phyloP scores from a whole-genome alignment of 2,797 vertebrate species.

The Columba guinea region DNA sequence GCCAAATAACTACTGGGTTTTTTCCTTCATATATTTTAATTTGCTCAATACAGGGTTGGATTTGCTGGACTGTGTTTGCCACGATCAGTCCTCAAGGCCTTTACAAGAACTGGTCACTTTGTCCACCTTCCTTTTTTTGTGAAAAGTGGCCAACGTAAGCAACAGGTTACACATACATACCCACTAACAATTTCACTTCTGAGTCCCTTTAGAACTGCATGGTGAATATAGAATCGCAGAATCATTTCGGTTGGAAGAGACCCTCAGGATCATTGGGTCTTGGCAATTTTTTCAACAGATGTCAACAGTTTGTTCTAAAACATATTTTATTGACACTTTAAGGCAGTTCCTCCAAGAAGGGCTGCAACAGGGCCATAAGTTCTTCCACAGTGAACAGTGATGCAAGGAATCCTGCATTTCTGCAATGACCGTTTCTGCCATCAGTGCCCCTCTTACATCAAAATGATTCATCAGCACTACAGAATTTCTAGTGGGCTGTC shows the following conservation, averaged over 20 bases:
- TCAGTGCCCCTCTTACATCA: neutral
- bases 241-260: too few relatives aligned
- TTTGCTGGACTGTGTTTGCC: neutral
- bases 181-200: neutral
- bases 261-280: neutral
- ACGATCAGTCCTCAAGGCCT: neutral
- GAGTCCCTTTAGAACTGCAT: neutral
- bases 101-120: neutral
- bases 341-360: neutral
- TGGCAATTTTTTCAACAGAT: neutral
- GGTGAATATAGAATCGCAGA: neutral
- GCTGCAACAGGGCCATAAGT: neutral
- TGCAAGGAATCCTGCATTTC: neutral
- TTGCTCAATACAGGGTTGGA: neutral
- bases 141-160: neutral
- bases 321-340: neutral
- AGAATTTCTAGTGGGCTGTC: neutral
- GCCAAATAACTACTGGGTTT: neutral
- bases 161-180: neutral
- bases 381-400: neutral
- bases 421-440: neutral
- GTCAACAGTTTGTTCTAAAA: neutral
- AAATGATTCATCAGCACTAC: neutral
- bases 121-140: neutral
- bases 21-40: neutral